These are phyloP conservation scores for Catharus fuscescens DNA, from an alignment of 2,113 vertebrate species.

Conservation along the genomic window DNA sequence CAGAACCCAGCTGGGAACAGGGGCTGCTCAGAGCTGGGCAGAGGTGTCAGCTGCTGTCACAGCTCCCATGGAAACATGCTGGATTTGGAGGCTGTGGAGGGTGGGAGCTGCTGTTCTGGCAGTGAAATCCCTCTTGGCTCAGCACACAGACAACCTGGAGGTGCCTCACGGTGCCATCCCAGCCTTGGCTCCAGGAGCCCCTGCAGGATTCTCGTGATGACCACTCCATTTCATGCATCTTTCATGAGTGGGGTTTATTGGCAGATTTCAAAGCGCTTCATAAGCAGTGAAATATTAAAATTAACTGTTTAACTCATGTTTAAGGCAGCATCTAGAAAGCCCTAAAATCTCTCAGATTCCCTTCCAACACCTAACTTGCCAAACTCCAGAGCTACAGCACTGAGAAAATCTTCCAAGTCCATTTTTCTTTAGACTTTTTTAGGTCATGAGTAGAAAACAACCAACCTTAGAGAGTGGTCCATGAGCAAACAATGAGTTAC, in stretches of 20 bases:
- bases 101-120: neutral
- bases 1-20: neutral
- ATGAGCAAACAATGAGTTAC: neutral
- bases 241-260: neutral
- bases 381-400: neutral
- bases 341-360: neutral
- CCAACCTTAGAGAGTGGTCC: neutral
- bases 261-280: neutral
- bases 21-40: neutral
- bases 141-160: neutral
- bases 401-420: neutral
- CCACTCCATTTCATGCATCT: neutral
- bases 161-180: neutral
- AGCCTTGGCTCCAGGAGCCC: neutral
- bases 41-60: neutral
- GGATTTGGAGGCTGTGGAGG: accelerated
- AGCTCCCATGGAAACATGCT: neutral
- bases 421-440: neutral
- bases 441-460: neutral
- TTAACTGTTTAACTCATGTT: neutral
- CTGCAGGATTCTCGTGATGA: neutral
- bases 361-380: neutral
- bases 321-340: neutral
- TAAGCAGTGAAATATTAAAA: neutral
- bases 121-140: neutral